Base-by-base conservation (phyloP, 2,888 invertebrate genomes). In the Pasiphila rectangulata region DNA sequence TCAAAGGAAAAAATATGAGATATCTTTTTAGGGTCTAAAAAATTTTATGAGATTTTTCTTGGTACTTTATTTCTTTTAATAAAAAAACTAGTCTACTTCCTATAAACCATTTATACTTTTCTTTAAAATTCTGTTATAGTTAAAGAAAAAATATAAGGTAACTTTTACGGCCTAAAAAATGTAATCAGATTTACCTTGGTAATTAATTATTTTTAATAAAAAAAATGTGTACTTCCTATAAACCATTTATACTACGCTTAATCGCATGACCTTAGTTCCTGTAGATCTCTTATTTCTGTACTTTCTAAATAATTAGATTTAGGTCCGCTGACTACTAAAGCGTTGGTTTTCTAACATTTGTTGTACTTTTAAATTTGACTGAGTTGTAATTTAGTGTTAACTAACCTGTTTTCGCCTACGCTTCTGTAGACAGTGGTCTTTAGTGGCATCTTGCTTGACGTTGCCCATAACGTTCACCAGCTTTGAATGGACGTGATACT, bases 401-500 rank as follows among this genome's bases (percentile, higher is more conserved):
- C 7, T 7, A 4, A 6, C 2, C 6, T 21, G 21, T 21, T 21
- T 4, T 21, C 7, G 21, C 21, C 6, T 4, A 32, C 9, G 57
- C 39, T 48, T 43, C 15, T 29, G 30, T 49, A 9, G 39, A 40
- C 13, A 25, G 29, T 17, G 40, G 49, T 30, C 27, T 24, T 39
- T 40, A 41, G 41, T 46, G 50, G 55, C 60, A 60, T 56, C 52
- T 55, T 45, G 71, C 66, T 68, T 72, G 57, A 59, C 47, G 56
- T 56, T 63, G 64, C 56, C 56, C 55, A 61, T 72, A 72, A 74
- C 67, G 63, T 66, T 69, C 82, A 83, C 79, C 51, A 61, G 85
- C 86, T 85, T 84, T 80, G 75, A 74, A 74, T 84, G 79, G 72
- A 79, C 64, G 76, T 84, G 74, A 64, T 64, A 62, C 59, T 60